A percentile compares a stretch with the other conserved stretches of the same genome.
Conservation (phyloP, 2,113 vertebrate genomes). For the Marmota monax region DNA sequence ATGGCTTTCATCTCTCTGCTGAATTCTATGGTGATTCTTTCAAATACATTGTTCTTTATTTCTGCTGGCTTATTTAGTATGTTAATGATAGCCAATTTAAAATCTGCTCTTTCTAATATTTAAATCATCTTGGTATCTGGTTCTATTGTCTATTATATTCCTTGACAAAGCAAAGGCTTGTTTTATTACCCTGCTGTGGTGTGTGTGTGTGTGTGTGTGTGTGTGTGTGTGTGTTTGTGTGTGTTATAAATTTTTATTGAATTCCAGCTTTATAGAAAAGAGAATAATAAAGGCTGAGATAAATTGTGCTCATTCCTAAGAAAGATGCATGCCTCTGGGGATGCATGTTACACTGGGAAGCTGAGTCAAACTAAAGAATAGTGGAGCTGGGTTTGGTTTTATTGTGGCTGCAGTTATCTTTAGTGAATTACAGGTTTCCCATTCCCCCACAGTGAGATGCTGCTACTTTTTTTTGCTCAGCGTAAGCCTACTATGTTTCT, state of each 20-base stretch:
- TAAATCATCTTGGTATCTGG: neutral
- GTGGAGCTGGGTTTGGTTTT: neutral
- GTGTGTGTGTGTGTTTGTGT: neutral
- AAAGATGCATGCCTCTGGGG: neutral
- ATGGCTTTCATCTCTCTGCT: neutral
- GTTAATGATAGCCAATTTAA: neutral
- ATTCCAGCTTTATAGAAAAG: neutral
- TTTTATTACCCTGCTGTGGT: neutral
- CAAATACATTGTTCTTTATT: neutral
- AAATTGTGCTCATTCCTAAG: neutral
- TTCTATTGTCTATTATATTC: constrained; percentile 1
- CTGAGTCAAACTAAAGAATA: neutral
- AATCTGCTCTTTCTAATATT: neutral
- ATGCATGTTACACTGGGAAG: neutral
- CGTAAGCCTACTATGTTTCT: neutral
- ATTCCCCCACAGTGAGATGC: neutral
- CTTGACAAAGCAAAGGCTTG: neutral
- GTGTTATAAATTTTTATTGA: neutral
- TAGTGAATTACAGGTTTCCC: neutral
- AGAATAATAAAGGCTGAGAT: neutral
- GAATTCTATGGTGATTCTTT: neutral
- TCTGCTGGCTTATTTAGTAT: neutral
- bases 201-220: neutral
- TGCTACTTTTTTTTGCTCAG: neutral
- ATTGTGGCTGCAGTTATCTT: neutral